Base-by-base conservation (phyloP, 2,888 invertebrate genomes). In the Bembecia ichneumoniformis region DNA sequence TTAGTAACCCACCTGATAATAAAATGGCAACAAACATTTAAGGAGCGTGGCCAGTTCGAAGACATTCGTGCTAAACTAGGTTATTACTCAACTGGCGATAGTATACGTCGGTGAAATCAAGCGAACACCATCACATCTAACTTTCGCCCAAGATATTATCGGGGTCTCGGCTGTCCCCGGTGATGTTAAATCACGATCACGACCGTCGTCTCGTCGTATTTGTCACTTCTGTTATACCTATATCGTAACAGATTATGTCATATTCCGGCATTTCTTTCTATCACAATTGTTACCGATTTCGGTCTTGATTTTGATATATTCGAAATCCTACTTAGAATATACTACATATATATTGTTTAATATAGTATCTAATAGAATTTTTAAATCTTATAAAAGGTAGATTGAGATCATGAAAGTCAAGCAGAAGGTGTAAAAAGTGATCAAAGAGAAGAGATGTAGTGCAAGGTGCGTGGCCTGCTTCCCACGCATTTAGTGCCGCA, bases 401-500 rank as follows among this genome's bases (percentile, higher is more conserved):
- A 20, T 36, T 36, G 36, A 10, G 7, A 40, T 14, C 40, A 40
- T 40, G 13, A 40, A 13, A 40, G 11, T 40, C 40, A 40, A 40
- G 9, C 60, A 50, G 50, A 47, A 45, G 17, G 47, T n/a, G 46
- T 51, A 47, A 53, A 51, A 45, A 49, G 64, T 63, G 68, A 71
- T 73, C 69, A 73, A 68, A 68, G 63, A 66, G 71, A 68, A 68
- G 63, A 66, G 71, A 68, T 63, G 28, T 28, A 28, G 28, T 28
- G 28, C 64, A 68, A 60, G 60, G 56, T 49, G 49, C 49, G 36
- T 62, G 72, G 58, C 74, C 73, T 54, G 64, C 70, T 78, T 78
- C 78, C 71, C 78, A 78, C 78, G 77, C 60, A 53, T 56, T 36
- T 58, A 55, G 45, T 48, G 40, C 47, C 48, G 45, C 45, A 40